phyloP scores from a whole-genome alignment of 2,113 vertebrate genomes.

The Danio rerio region GRCz12tu NC_133193.1:16072001-16072500 shows the following conservation, averaged over 20 bases:
- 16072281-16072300: constrained; percentile 35
- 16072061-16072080: constrained; percentile 17
- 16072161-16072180: background rate
- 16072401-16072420: background rate
- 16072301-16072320: constrained; percentile 21
- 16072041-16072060: constrained; percentile 31
- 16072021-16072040: constrained; percentile 27
- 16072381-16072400: background rate
- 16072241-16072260: constrained; percentile 45
- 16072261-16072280: constrained; percentile 51
- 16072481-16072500: too few relatives aligned
- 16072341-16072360: background rate
- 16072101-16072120: background rate
- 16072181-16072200: background rate
- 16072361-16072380: background rate
- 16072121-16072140: background rate
- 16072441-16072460: too few relatives aligned
- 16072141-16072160: background rate
- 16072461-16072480: too few relatives aligned
- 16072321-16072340: constrained; percentile 17
- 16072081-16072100: constrained; percentile 13
- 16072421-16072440: background rate
- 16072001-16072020: constrained; percentile 39
- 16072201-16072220: constrained; percentile 6
- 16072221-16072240: constrained; percentile 19